Base-by-base conservation (phyloP, 2,888 invertebrate genomes). In the Sarcophaga variegata region DNA sequence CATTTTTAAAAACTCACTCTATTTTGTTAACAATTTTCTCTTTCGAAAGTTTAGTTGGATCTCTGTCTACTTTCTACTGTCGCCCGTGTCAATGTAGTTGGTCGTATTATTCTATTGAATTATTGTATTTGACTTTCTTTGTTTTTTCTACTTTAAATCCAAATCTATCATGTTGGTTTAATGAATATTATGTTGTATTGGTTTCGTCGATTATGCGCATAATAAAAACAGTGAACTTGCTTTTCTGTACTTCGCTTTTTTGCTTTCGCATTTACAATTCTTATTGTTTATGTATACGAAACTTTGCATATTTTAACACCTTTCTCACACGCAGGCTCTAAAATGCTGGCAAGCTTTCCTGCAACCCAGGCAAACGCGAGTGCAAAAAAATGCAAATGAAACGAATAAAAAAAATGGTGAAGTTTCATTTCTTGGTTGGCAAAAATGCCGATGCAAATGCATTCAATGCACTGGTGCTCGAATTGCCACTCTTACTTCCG, bases 401-500 rank as follows among this genome's bases (percentile, higher is more conserved):
- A 10, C 0, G 4, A 27, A 27, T 4, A 4, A 27, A 27, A 27
- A 27, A 27, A 27, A 4, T 49, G 49, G 0, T 49, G 14, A 12
- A 54, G 69, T 22, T 27, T 37, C n/a, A 8, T 17, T 49, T n/a
- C 59, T 62, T 20, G 54, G 49, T 74, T 83, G 27, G 62, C 47
- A 69, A 0, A 4, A 27, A 4, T 4, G 27, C 5, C 0, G 27
- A 62, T 81, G 70, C 10, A 64, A 83, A 54, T 76, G 80, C 75
- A 86, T 79, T 64, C 82, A 76, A 25, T 81, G 81, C 78, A 71
- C 67, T 76, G 79, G 72, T 67, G 66, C 69, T 85, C n/a, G 59
- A 63, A 78, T 78, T 85, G 74, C 64, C 74, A 85, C 81, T 85
- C 70, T 75, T 49, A 78, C 78, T 85, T 85, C 85, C 81, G 81